Conservation (phyloP, 1,140 invertebrate species). For the Pseudomyrmex flavicornis region DNA sequence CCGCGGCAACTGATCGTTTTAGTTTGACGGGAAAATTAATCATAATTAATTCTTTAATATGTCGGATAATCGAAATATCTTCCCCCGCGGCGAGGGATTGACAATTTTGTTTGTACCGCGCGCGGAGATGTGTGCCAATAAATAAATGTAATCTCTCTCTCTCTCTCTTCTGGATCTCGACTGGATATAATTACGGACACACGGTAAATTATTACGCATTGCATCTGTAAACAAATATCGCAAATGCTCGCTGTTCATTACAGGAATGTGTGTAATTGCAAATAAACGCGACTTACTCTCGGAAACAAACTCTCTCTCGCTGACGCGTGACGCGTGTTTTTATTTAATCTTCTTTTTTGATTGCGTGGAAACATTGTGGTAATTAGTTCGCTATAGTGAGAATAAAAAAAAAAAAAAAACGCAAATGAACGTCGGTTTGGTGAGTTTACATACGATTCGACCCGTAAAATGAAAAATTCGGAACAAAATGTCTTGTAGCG, state of each 20-base stretch:
- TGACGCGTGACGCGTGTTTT: too few species aligned
- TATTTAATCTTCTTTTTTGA: too few species aligned
- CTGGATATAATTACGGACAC: too few species aligned
- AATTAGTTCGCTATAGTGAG: too few species aligned
- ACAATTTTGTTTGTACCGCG: neutral
- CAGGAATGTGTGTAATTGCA: too few species aligned
- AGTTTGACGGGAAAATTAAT: conserved; percentile 45
- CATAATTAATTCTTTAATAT: conserved; percentile 46
- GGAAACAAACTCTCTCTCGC: too few species aligned
- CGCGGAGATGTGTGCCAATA: neutral
- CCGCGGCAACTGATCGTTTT: conserved; percentile 32
- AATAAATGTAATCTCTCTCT: neutral
- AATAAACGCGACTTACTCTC: too few species aligned
- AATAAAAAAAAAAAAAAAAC: neutral
- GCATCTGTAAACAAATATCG: neutral
- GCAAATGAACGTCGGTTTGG: neutral
- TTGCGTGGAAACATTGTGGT: too few species aligned
- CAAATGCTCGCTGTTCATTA: too few species aligned
- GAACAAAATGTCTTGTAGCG: conserved; percentile 1
- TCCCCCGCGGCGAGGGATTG: neutral
- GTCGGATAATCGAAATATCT: conserved; percentile 34
- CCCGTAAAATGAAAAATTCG: neutral
- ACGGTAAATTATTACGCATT: too few species aligned
- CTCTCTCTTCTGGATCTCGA: too few species aligned
- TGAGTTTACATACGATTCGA: neutral